Evolutionary conservation across 2,113 vertebrate genomes (phyloP), one percentile per base, ranked within the genome.

Genomic region (Leucosticte australis): DNA sequence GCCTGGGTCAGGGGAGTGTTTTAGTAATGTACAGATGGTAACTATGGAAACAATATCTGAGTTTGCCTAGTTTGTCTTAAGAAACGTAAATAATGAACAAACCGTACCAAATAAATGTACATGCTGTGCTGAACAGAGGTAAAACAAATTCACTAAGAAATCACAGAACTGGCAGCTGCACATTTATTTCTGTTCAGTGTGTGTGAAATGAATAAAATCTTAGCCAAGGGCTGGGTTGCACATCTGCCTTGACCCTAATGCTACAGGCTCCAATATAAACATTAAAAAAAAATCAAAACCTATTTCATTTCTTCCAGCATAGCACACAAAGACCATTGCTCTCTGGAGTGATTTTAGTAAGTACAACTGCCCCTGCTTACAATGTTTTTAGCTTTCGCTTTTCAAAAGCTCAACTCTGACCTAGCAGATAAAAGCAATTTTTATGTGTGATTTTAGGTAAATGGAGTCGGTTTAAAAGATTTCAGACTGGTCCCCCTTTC

Each of bases 41-140:
- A 52, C 88, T 81, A 92, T 93, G 76, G 94, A 94, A 93, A 96
- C 85, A 60, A 35, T 93, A 94, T 90, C 71, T 18, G 46, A 91
- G 13, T 90, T 90, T 86, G 31, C 71, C 78, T 94, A 64, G 55
- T 71, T 93, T 89, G 63, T 67, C 67, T 69, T 55, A 37, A 94
- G 46, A 67, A 95, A 89, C 3, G 2, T 91, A 95, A 96, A 89
- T 84, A 84, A 79, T 28, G 67, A 96, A 62, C 82, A 85, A 89
- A 91, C 5, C 0, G 0, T 79, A 85, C 49, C 10, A 85, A 95
- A 85, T 91, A 92, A 91, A 80, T 76, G 87, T 95, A 79, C 63
- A 80, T 74, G 37, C 50, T 77, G 59, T 88, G 82, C 74, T 91
- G 50, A 92, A 24, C 7, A 14, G 55, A 94, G 56, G 63, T 95